These are phyloP conservation scores for Toxotes jaculatrix DNA, from an alignment of 2,113 vertebrate species.

Conservation along the genomic window DNA sequence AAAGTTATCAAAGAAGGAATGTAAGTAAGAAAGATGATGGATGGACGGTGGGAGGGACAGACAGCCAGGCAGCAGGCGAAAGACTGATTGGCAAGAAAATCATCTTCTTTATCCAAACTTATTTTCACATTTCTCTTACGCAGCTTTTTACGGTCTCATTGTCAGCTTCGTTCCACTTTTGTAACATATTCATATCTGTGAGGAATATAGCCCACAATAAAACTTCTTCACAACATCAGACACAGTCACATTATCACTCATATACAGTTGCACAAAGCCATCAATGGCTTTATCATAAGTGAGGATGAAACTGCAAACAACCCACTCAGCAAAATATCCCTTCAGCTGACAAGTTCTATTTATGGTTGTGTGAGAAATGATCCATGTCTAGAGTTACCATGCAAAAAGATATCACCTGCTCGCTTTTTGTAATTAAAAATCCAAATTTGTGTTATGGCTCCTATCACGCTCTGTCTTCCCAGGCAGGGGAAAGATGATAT, in stretches of 20 bases:
- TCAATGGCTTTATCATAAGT: conserved; percentile 25
- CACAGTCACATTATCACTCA: conserved; percentile 18
- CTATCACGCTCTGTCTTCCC: conserved; percentile 28
- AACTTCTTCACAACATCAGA: neutral
- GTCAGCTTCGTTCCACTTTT: conserved; percentile 26
- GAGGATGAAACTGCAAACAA: conserved; percentile 29
- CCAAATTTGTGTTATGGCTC: conserved; percentile 48
- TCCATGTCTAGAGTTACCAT: conserved; percentile 47
- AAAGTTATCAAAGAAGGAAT: neutral
- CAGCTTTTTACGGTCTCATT: conserved; percentile 29
- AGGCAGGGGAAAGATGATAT: conserved; percentile 34
- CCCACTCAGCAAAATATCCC: conserved; percentile 43
- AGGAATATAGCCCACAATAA: conserved; percentile 11
- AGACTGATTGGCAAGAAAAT: conserved; percentile 30
- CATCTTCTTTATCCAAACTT: conserved; percentile 1
- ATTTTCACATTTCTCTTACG: conserved; percentile 23
- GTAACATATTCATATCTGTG: conserved; percentile 15
- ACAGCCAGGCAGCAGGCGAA: neutral
- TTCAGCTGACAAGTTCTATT: conserved; percentile 39
- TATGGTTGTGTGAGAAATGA: conserved; percentile 50
- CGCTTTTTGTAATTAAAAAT: conserved; percentile 64
- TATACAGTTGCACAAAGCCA: conserved; percentile 13
- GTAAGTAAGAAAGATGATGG: conserved; percentile 1
- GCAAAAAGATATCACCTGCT: conserved; percentile 47
- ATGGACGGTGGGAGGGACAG: neutral